A percentile compares a stretch with the other conserved stretches of the same genome.
Evolutionary conservation across 2,797 vertebrate genomes (phyloP).

Genomic region (Cuculus canorus): DNA sequence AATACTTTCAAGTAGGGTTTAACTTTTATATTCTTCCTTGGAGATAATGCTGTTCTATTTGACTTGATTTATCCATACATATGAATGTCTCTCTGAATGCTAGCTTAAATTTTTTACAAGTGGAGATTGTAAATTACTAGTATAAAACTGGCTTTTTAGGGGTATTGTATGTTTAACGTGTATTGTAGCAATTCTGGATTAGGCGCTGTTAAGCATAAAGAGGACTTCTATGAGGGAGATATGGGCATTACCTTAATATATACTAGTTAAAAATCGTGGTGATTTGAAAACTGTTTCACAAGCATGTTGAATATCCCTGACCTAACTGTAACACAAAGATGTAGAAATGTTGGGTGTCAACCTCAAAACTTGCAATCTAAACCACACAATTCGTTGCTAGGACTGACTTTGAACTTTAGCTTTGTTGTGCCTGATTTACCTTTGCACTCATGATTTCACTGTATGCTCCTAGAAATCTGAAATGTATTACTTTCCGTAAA

Average conservation of each 20-base stretch:
- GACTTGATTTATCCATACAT: constrained; percentile 54
- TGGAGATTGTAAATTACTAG: not conserved
- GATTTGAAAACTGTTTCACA: not conserved
- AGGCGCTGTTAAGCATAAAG: not conserved
- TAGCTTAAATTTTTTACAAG: constrained; percentile 32
- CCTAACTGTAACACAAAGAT: not conserved
- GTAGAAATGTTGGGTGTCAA: not conserved
- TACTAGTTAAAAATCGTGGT: not conserved
- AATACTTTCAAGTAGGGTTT: constrained; percentile 30
- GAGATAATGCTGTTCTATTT: constrained; percentile 24
- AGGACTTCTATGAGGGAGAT: not conserved
- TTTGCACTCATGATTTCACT: not conserved
- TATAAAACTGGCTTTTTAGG: not conserved
- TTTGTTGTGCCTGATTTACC: not conserved
- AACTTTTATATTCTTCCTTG: constrained; percentile 25
- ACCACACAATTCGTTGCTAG: not conserved
- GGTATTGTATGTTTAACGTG: not conserved
- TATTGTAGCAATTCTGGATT: not conserved
- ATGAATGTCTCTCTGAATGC: constrained; percentile 40
- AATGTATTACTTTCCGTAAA: not conserved
- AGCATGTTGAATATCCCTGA: not conserved
- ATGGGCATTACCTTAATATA: not conserved
- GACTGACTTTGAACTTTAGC: not conserved
- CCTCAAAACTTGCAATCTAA: not conserved
- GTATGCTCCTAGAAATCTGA: not conserved